Base-by-base conservation (phyloP, 2,797 vertebrate species). In the Tangara arthus region DNA sequence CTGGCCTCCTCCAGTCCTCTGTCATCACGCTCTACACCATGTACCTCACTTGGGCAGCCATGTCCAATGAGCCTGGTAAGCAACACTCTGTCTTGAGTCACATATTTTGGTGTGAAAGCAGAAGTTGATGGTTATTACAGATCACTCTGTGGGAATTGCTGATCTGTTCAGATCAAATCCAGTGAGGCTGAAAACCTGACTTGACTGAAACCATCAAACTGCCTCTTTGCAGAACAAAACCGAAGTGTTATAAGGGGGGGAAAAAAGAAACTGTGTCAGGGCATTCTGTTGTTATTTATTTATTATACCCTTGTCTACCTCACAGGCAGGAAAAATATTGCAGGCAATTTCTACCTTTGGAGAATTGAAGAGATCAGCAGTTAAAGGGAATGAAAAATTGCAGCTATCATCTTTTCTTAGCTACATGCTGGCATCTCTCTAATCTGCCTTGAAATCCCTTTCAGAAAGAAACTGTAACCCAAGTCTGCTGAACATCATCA, bases 1-100 rank as follows among this genome's bases (percentile, higher is more conserved):
- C 99, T 30, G 99, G 99, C 91, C 98, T 99, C 30, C 98, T 99
- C 2, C 99, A 99, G 97, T 99, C 99, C 24, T 99, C 99, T 35
- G 41, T 99, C 91, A 99, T 99, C 96, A 99, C 98, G 2, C 93
- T 99, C 44, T 99, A 99, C 94, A 99, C 98, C 89, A 98, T 99
- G 97, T 99, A 98, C 90, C 98, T 99, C 93, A 99, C 99, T 8
- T 99, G 99, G 99, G 99, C 99, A 49, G 99, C 99, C 83, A 98
- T 99, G 98, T 98, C 98, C 84, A 99, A 99, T 4, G 99, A 98
- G 91, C 99, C 99, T 73, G 99, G 99, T 99, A 97, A 98, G 98
- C 65, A 70, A 11, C 24, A 21, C 5, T 2, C 44, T 72, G 64
- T 50, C 56, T 69, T 15, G 23, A 57, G 23, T 30, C 53, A 1